These are phyloP conservation scores for Lampropteryx suffumata DNA, from an alignment of 2,888 invertebrate species.

Conservation along the genomic window DNA sequence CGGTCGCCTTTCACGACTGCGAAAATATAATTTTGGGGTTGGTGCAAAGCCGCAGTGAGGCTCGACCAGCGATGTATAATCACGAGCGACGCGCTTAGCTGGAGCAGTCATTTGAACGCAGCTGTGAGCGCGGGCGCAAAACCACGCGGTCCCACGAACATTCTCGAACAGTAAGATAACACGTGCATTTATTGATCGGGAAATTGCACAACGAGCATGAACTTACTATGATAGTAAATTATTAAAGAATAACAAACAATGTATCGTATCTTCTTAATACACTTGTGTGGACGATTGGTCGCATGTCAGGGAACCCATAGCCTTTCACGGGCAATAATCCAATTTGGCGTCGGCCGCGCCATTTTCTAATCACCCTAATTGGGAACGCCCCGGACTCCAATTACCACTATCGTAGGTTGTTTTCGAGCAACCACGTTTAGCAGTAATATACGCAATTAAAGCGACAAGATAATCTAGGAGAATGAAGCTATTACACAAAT, in stretches of 20 bases:
- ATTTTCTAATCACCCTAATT: conserved; percentile 65
- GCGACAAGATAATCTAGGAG: conserved; percentile 40
- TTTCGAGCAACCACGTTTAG: conserved; percentile 40
- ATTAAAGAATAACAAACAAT: conserved; percentile 43
- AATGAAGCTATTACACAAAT: conserved; percentile 36
- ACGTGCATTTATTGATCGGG: conserved; percentile 64
- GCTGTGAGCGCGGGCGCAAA: conserved; percentile 50
- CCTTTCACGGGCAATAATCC: conserved; percentile 55
- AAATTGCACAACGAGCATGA: conserved; percentile 65
- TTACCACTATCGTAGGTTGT: conserved; percentile 52
- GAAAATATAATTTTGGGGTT: conserved; percentile 68
- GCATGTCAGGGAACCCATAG: conserved; percentile 40
- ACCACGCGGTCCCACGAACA: conserved; percentile 63
- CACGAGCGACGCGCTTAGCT: conserved; percentile 32
- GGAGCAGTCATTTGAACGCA: conserved; percentile 34
- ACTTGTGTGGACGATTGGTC: conserved; percentile 28
- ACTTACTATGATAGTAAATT: conserved; percentile 29
- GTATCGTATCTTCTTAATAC: neutral
- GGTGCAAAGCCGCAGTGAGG: conserved; percentile 44
- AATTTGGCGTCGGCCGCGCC: conserved; percentile 54
- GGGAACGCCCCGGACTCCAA: conserved; percentile 54
- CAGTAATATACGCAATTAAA: conserved; percentile 44
- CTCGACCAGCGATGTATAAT: conserved; percentile 36
- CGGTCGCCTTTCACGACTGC: conserved; percentile 69
- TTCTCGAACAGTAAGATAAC: conserved; percentile 74